phyloP scores from a whole-genome alignment of 2,113 vertebrate species.

The Ptilonorhynchus violaceus region DNA sequence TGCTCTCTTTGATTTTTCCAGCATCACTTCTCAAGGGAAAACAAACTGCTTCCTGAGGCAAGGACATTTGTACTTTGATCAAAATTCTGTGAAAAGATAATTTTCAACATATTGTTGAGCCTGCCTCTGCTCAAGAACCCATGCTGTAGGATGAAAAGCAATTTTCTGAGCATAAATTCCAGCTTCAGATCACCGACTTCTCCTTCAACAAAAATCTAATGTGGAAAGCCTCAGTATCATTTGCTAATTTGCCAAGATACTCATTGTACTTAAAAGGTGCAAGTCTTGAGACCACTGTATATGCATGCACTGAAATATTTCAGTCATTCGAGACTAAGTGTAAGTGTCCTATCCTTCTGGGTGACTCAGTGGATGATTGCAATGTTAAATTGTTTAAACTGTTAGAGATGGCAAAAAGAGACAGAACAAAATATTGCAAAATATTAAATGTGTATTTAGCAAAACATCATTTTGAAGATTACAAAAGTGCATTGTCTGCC shows the following conservation, averaged over 20 bases:
- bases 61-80: slow-evolving; percentile 1
- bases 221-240: neutral
- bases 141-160: neutral
- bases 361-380: slow-evolving; percentile 6
- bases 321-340: slow-evolving; percentile 29
- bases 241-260: neutral
- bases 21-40: neutral
- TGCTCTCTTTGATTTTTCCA: neutral
- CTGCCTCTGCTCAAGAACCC: neutral
- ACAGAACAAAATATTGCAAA: neutral
- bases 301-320: slow-evolving; percentile 19
- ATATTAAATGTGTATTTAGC: slow-evolving; percentile 19
- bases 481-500: neutral
- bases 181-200: neutral
- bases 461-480: slow-evolving; percentile 16
- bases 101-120: neutral
- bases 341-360: slow-evolving; percentile 16
- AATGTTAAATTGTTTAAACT: neutral
- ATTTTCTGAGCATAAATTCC: slow-evolving; percentile 16
- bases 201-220: neutral
- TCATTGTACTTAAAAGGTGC: neutral
- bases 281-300: neutral
- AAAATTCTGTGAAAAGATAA: slow-evolving; percentile 31
- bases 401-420: neutral
- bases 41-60: slow-evolving; percentile 11